These are phyloP conservation scores for Syngnathus typhle DNA, from an alignment of 2,113 vertebrate genomes.

Conservation along the genomic window DNA sequence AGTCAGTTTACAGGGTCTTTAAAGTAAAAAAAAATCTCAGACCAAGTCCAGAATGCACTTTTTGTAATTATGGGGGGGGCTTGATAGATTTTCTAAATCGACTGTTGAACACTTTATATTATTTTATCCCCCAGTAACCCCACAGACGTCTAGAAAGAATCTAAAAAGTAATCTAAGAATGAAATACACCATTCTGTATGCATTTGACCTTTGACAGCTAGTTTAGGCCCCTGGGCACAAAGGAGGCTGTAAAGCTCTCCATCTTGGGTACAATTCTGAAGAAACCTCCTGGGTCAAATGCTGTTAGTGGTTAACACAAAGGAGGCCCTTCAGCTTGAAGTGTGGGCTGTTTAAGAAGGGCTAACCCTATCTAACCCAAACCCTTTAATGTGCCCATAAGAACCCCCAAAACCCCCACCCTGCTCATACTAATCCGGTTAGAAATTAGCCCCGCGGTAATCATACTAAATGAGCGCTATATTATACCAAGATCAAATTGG, in stretches of 20 bases:
- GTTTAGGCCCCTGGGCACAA: slow-evolving; percentile 35
- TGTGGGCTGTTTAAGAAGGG: slow-evolving; percentile 53
- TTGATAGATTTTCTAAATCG: no score
- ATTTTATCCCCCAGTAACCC: background rate
- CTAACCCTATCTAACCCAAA: slow-evolving; percentile 24
- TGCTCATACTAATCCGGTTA: slow-evolving; percentile 48
- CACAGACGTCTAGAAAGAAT: slow-evolving; percentile 10
- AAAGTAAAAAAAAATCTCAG: no score
- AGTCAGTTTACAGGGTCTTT: no score
- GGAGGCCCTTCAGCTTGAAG: slow-evolving; percentile 59
- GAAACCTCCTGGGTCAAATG: slow-evolving; percentile 55
- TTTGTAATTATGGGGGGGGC: background rate
- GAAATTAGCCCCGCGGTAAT: slow-evolving; percentile 64
- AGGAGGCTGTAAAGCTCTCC: slow-evolving; percentile 33
- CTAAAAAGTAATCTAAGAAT: slow-evolving; percentile 37
- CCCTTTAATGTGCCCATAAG: slow-evolving; percentile 23
- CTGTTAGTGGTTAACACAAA: slow-evolving; percentile 62
- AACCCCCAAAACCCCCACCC: slow-evolving; percentile 8
- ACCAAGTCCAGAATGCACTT: background rate
- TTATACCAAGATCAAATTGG: slow-evolving; percentile 40
- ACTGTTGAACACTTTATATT: background rate
- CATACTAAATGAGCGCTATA: slow-evolving; percentile 56
- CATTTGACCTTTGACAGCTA: slow-evolving; percentile 27
- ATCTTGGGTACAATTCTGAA: slow-evolving; percentile 49
- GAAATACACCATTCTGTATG: slow-evolving; percentile 28